Evolutionary conservation across 1,140 invertebrate genomes (phyloP).

Genomic region (Drosophila paulistorum): DNA sequence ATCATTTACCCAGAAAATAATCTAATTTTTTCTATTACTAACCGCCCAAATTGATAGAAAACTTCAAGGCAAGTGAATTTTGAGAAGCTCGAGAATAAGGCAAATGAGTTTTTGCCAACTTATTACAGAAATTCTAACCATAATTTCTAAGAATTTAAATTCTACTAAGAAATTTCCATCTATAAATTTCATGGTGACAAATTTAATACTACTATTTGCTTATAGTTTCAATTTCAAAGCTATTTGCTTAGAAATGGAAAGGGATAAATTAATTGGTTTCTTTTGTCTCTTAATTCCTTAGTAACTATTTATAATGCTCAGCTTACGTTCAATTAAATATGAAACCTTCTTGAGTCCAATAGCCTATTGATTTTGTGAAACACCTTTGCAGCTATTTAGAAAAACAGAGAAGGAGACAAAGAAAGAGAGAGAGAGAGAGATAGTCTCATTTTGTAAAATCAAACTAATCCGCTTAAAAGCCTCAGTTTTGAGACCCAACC

Average conservation of each 20-base stretch:
- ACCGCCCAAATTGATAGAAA: too few relatives aligned
- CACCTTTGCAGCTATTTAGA: constrained; percentile 23
- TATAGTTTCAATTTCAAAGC: neutral
- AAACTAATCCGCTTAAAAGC: constrained; percentile 77
- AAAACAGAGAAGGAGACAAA: neutral
- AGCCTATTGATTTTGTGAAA: constrained; percentile 67
- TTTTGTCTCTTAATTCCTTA: neutral
- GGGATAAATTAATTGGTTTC: constrained; percentile 22
- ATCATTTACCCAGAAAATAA: too few relatives aligned
- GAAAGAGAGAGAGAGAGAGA: constrained; percentile 14
- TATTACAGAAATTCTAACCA: too few relatives aligned
- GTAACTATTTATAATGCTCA: constrained; percentile 25
- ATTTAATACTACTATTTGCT: neutral
- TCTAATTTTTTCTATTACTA: too few relatives aligned
- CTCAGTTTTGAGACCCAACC: constrained; percentile 56
- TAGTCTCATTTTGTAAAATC: constrained; percentile 59
- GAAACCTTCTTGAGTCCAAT: constrained; percentile 55
- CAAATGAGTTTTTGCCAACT: too few relatives aligned
- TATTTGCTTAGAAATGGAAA: neutral
- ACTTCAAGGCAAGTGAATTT: too few relatives aligned
- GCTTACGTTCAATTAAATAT: constrained; percentile 52
- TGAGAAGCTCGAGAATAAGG: too few relatives aligned
- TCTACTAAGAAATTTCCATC: too few relatives aligned
- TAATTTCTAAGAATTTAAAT: too few relatives aligned
- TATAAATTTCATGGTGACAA: neutral